These are phyloP conservation scores for Lacanobia wlatinum DNA, from an alignment of 2,888 invertebrate species.

Conservation along the genomic window DNA sequence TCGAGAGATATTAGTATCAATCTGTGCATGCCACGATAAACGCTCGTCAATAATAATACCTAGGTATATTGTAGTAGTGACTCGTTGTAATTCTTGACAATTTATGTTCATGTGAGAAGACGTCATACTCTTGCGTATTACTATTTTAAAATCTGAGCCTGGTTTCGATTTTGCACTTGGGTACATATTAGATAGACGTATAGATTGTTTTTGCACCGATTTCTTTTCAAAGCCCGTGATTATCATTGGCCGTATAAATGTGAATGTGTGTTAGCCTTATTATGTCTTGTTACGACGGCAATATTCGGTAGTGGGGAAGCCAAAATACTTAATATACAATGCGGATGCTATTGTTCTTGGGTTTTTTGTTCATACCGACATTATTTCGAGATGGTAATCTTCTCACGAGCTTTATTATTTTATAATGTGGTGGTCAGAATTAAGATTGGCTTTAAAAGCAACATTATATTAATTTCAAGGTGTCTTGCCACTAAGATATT, in stretches of 20 bases:
- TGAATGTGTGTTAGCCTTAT: constrained; percentile 3
- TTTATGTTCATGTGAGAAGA: no score
- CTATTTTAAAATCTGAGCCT: no score
- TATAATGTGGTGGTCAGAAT: neutral
- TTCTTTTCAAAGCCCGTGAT: neutral
- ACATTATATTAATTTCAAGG: neutral
- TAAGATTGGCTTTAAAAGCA: neutral
- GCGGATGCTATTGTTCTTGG: constrained; percentile 16
- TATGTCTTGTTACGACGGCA: neutral
- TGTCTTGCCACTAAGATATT: no score
- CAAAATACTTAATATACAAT: constrained; percentile 2
- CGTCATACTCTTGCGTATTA: no score
- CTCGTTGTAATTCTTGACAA: no score
- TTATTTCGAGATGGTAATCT: constrained; percentile 15
- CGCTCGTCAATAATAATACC: no score
- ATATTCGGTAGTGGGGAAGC: constrained; percentile 3
- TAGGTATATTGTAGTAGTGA: no score
- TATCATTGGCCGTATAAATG: neutral
- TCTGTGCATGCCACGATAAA: no score
- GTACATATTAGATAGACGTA: no score
- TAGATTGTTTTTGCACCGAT: neutral
- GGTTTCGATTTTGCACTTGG: no score
- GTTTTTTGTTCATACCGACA: neutral
- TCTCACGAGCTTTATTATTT: constrained; percentile 22
- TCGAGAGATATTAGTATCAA: no score